Percentiles rank a stretch among this genome's conserved stretches.
Evolutionary conservation across 2,113 vertebrate species (phyloP).

Genomic region (Barbus barbus): DNA sequence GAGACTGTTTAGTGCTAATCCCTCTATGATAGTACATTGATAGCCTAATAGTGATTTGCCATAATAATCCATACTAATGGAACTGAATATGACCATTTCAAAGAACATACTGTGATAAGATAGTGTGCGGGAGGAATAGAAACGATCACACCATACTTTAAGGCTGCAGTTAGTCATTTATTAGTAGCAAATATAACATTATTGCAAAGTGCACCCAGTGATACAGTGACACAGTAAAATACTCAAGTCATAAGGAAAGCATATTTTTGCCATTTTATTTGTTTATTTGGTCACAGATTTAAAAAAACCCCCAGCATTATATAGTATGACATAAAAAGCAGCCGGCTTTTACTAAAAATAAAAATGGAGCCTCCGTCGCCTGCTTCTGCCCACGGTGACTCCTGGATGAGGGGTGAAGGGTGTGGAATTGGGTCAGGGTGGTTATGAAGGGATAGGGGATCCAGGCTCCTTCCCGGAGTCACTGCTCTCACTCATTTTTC

Average conservation of each 20-base stretch:
- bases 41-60: not conserved
- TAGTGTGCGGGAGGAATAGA: not conserved
- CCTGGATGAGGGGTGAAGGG: slow-evolving; percentile 6
- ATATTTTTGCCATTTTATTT: slow-evolving; percentile 25
- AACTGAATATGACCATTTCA: not conserved
- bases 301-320: slow-evolving; percentile 62
- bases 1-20: not conserved
- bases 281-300: slow-evolving; percentile 63
- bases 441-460: slow-evolving; percentile 53
- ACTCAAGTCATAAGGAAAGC: slow-evolving; percentile 52
- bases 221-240: slow-evolving; percentile 46
- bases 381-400: slow-evolving; percentile 49
- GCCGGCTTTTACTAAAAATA: slow-evolving; percentile 44
- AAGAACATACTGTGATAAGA: not conserved
- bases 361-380: slow-evolving; percentile 60
- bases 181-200: slow-evolving; percentile 51
- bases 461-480: slow-evolving; percentile 68
- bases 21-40: not conserved
- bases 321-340: slow-evolving; percentile 56
- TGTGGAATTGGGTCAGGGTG: slow-evolving; percentile 37
- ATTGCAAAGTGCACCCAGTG: slow-evolving; percentile 44
- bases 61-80: not conserved
- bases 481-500: slow-evolving; percentile 70
- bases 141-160: not conserved
- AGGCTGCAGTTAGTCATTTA: slow-evolving; percentile 62